Evolutionary conservation across 2,113 vertebrate species (phyloP), one percentile per base, ranked within the genome.

Genomic region (Gymnorhina tibicen): DNA sequence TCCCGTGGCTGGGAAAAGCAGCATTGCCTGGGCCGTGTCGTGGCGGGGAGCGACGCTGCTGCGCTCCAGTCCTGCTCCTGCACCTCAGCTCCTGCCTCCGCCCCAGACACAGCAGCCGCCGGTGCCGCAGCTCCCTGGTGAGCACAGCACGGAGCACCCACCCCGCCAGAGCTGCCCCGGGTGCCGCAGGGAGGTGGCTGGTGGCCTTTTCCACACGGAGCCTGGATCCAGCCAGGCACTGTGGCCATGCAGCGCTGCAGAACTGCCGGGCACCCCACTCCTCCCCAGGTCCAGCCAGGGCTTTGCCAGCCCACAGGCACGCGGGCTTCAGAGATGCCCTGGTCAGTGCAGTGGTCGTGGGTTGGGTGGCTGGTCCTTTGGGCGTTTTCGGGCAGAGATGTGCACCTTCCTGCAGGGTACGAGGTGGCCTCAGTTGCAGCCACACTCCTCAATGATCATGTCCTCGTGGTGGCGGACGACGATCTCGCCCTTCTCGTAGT

Each of bases 391-490:
- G 58, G 80, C 85, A 42, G 47, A 37, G 20, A 3, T 0, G 39
- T 66, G 52, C 30, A 4, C 59, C 42, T 47, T 52, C 22, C 46
- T 16, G 2, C 17, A 4, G 35, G 35, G 28, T 14, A 6, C 2
- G 7, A 44, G 47, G 18, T 21, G 52, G 27, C 18, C 35, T 99
- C 97, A 99, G 89, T 99, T 98, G 90, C 99, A 99, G 82, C 98
- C 99, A 1, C 99, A 99, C 93, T 99, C 98, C 68, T 99, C 99
- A 16, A 99, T 97, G 17, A 99, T 92, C 99, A 99, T 99, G 95
- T 99, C 99, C 90, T 98, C 98, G 3, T 99, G 99, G 82, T 99
- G 99, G 1, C 98, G 97, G 81, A 99, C 75, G 2, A 98, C 97
- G 17, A 99, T 73, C 18, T 98, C 98, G 0, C 98, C 98, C 6